These are phyloP conservation scores for Epizoanthus illoricatus DNA, from an alignment of 92 coral and sea anemone genomes.

Conservation along the genomic window DNA sequence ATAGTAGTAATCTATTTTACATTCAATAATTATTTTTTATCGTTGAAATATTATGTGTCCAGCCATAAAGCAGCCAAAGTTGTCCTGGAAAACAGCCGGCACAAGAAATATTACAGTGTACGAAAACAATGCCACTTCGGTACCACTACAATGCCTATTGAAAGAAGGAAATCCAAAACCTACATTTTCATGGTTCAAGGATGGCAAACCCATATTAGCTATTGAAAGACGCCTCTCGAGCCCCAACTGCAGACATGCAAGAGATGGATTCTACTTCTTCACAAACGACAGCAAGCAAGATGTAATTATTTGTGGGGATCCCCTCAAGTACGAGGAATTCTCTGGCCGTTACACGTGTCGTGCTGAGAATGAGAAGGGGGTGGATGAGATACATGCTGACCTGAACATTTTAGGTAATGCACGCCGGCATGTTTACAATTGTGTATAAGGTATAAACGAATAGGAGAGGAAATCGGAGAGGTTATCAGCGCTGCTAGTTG, in stretches of 20 bases:
- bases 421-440: too few species aligned
- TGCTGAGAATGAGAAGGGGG: too few species aligned
- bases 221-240: neutral
- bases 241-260: neutral
- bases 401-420: too few species aligned
- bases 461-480: too few species aligned
- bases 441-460: too few species aligned
- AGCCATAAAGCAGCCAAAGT: constrained; percentile 1
- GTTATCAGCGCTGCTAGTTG: too few species aligned
- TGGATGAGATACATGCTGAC: too few species aligned
- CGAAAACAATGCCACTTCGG: neutral
- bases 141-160: neutral
- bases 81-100: constrained; percentile 24
- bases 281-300: neutral
- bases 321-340: neutral
- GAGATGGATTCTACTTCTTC: constrained; percentile 20
- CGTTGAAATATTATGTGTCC: neutral
- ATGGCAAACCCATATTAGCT: too few species aligned
- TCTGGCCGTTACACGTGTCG: too few species aligned
- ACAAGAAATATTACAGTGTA: neutral
- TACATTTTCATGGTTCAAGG: constrained; percentile 10
- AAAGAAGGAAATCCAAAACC: constrained; percentile 26
- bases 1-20: too few species aligned
- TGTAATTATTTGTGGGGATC: constrained; percentile 14
- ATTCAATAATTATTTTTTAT: too few species aligned